Evolutionary conservation across 2,888 invertebrate species (phyloP), one percentile per base, ranked within the genome.

Genomic region (Orthosia gothica): DNA sequence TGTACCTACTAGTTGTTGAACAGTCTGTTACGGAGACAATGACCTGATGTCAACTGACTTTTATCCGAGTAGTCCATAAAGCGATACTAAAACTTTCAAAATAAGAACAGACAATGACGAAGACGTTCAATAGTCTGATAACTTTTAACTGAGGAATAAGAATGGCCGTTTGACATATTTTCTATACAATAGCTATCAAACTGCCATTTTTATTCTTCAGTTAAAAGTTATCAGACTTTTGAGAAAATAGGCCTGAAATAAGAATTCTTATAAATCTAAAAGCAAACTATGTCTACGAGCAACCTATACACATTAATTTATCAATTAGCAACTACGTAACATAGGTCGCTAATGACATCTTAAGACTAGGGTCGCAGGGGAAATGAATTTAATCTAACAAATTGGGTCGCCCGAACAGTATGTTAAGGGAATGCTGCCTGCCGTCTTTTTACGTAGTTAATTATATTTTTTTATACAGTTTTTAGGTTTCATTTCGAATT

Each of bases 361-460:
- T 76, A 84, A 83, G 82, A 76, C 76, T 71, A 26, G 59, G 79
- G 82, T 84, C 86, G 85, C 89, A 79, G 75, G 90, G 92, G 91
- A 93, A 93, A 92, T 93, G 89, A 92, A 93, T 93, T 93, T 92
- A 93, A 93, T 94, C 89, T 91, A 87, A 92, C 91, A 91, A 95
- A 95, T 94, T 94, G 88, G 95, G 95, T 95, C 95, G 88, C 88
- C 75, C 83, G 82, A 86, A 55, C 81, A 89, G 88, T 89, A 76
- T 67, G 55, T 58, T 65, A 62, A 47, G 50, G 13, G n/a, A n/a
- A 55, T 52, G 18, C 16, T 72, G 23, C 12, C 65, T 72, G 18
- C 12, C 68, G 26, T 47, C 50, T 50, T 40, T 52, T 65, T 47
- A 18, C 15, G 20, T 23, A 59, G 13, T 40, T 68, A 55, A 81